Evolutionary conservation across 2,113 vertebrate genomes (phyloP).

Genomic region (Eubucco bourcierii): DNA sequence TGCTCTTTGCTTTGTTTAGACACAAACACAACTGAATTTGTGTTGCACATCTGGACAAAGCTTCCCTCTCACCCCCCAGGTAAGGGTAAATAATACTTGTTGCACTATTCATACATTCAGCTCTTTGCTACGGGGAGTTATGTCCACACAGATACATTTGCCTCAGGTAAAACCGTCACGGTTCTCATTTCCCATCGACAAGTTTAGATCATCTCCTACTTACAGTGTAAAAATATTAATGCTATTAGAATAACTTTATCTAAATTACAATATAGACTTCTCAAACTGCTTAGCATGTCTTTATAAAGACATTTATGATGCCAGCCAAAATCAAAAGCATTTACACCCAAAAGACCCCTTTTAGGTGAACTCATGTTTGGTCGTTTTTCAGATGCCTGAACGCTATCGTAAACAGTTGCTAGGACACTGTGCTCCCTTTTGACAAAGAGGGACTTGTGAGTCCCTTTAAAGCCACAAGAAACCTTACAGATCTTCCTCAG

Average conservation of each 20-base stretch:
- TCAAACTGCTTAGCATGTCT: neutral
- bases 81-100: neutral
- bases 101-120: neutral
- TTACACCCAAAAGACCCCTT: slow-evolving; percentile 21
- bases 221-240: slow-evolving; percentile 51
- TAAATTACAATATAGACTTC: slow-evolving; percentile 48
- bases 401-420: slow-evolving; percentile 25
- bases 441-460: neutral
- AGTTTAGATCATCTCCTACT: neutral
- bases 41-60: neutral
- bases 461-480: slow-evolving; percentile 54
- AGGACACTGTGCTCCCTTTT: slow-evolving; percentile 11
- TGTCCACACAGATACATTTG: neutral
- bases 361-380: slow-evolving; percentile 39
- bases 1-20: neutral
- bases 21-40: neutral
- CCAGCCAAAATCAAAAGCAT: slow-evolving; percentile 25
- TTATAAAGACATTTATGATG: neutral
- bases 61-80: too few species aligned
- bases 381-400: slow-evolving; percentile 55
- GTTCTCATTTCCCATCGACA: neutral
- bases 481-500: neutral
- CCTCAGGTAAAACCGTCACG: neutral
- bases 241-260: slow-evolving; percentile 26
- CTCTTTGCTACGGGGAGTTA: neutral